Evolutionary conservation across 2,888 invertebrate species (phyloP).

Genomic region (Xestia c-nigrum): DNA sequence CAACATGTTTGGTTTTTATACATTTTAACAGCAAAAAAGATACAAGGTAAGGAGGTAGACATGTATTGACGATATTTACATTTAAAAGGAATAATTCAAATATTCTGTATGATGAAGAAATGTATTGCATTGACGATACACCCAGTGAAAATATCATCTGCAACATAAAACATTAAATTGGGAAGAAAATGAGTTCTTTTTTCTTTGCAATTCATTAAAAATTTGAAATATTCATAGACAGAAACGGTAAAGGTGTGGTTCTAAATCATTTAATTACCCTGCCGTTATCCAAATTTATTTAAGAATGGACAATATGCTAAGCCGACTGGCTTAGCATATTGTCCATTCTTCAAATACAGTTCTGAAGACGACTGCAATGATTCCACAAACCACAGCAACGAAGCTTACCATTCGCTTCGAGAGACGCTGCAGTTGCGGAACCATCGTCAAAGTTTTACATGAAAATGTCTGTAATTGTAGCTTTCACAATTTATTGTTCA

Average conservation of each 20-base stretch:
- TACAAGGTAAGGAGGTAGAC: not conserved
- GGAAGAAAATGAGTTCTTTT: not conserved
- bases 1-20: no score
- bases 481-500: not conserved
- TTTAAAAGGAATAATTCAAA: not conserved
- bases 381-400: no score
- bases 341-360: not conserved
- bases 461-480: not conserved
- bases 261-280: not conserved
- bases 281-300: not conserved
- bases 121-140: constrained; percentile 1
- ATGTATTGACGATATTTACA: constrained; percentile 2
- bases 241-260: not conserved
- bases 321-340: not conserved
- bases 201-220: not conserved
- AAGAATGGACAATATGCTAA: no score
- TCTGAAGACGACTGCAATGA: not conserved
- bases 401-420: not conserved
- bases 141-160: constrained; percentile 31
- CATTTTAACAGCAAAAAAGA: no score
- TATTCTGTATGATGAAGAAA: not conserved
- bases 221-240: not conserved
- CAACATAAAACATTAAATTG: not conserved
- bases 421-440: not conserved
- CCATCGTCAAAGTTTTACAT: not conserved